Conservation (phyloP, 2,797 vertebrate species). For the Petrocephalus schoutedeni region DNA sequence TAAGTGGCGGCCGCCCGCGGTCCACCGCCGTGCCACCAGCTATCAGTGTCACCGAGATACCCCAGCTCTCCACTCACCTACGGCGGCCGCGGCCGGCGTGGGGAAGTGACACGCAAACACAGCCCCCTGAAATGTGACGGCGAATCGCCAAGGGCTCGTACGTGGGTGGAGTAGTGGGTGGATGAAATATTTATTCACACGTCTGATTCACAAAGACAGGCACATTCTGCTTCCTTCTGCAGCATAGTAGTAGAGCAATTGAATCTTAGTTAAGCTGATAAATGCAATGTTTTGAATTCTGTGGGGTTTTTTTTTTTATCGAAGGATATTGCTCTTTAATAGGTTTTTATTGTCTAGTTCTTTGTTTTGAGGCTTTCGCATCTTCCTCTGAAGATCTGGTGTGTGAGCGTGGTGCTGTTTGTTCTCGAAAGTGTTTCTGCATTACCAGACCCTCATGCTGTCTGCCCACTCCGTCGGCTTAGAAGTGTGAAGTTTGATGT, state of each 20-base stretch:
- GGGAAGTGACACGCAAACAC: not conserved
- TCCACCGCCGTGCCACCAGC: not conserved
- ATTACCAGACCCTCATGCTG: not conserved
- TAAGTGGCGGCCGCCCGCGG: conserved; percentile 57
- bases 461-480: not conserved
- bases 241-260: not conserved
- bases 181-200: conserved; percentile 10
- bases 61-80: not conserved
- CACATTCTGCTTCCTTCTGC: not conserved
- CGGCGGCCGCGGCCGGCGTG: not conserved
- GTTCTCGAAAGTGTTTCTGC: not conserved
- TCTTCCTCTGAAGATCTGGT: not conserved
- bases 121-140: not conserved
- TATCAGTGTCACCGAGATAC: not conserved
- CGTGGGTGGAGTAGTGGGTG: conserved; percentile 1
- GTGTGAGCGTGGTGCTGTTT: not conserved
- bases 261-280: not conserved
- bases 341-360: not conserved
- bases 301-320: not conserved
- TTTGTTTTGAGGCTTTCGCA: not conserved
- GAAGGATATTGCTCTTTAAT: not conserved
- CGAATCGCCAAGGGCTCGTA: not conserved
- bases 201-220: not conserved
- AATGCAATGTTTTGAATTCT: not conserved
- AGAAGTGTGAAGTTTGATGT: conserved; percentile 62